Conservation (phyloP, 2,113 vertebrate genomes). For the Coracopsis vasa region DNA sequence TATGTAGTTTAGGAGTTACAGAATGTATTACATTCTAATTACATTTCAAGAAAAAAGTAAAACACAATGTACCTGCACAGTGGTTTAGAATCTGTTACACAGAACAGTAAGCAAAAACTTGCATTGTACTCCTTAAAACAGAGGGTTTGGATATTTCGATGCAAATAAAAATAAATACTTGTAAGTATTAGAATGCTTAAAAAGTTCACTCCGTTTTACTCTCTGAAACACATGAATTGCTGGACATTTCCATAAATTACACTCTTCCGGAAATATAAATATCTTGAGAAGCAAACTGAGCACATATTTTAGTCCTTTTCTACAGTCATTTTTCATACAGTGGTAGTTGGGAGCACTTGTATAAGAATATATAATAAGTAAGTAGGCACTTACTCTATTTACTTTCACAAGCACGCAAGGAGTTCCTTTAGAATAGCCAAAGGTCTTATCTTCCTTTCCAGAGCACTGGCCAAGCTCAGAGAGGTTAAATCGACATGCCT, state of each 20-base stretch:
- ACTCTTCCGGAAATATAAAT: not conserved
- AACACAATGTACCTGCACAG: not conserved
- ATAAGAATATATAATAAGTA: not conserved
- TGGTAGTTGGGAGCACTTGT: not conserved
- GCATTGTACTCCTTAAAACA: not conserved
- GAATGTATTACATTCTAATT: not conserved
- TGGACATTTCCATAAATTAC: not conserved
- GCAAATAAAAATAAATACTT: not conserved
- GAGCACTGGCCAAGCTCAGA: constrained; percentile 81
- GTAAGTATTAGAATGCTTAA: not conserved
- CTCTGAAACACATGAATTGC: not conserved
- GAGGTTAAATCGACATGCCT: constrained; percentile 85
- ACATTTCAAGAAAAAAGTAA: not conserved
- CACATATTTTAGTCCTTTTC: not conserved
- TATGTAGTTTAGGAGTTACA: not conserved
- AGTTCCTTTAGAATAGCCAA: constrained; percentile 85
- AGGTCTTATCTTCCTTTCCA: constrained; percentile 79
- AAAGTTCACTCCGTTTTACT: not conserved
- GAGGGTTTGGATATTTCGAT: not conserved
- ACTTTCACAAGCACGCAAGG: constrained; percentile 94
- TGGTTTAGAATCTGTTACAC: not conserved
- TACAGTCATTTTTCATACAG: not conserved
- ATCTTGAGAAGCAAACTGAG: not conserved
- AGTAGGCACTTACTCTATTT: constrained; percentile 87
- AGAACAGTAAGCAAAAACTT: not conserved